Percentiles rank a stretch among this genome's conserved stretches.
phyloP scores from a whole-genome alignment of 2,888 invertebrate genomes.

The Drosophila macrothrix region DNA sequence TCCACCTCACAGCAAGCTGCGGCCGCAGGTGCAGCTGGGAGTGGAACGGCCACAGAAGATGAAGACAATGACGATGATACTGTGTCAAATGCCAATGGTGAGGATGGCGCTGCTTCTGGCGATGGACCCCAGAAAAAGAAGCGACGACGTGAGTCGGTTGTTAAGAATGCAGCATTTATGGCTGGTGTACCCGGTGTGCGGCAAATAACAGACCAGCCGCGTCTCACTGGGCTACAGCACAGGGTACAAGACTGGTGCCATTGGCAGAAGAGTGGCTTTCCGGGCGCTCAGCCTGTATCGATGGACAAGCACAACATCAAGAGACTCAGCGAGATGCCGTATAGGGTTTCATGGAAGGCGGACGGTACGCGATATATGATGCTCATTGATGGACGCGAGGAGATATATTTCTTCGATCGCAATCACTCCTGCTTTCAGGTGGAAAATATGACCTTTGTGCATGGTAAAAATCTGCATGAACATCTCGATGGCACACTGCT shows the following conservation, averaged over 20 bases:
- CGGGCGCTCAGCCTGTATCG: slow-evolving; percentile 98
- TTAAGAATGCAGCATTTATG: slow-evolving; percentile 92
- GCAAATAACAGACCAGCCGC: slow-evolving; percentile 88
- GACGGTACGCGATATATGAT: slow-evolving; percentile 99
- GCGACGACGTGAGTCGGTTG: slow-evolving; percentile 86
- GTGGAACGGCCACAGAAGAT: slow-evolving; percentile 28
- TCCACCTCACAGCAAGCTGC: slow-evolving; percentile 68
- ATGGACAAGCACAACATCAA: slow-evolving; percentile 94
- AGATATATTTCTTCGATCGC: slow-evolving; percentile 97
- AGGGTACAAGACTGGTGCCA: slow-evolving; percentile 92
- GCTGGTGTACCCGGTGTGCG: slow-evolving; percentile 93
- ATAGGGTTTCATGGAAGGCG: slow-evolving; percentile 99
- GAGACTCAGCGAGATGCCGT: slow-evolving; percentile 92
- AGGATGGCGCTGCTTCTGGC: slow-evolving; percentile 50
- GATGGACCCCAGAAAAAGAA: slow-evolving; percentile 82
- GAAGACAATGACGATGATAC: slow-evolving; percentile 51
- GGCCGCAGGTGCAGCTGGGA: slow-evolving; percentile 26
- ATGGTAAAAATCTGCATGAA: slow-evolving; percentile 89
- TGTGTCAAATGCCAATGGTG: slow-evolving; percentile 41
- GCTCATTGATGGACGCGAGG: slow-evolving; percentile 93
- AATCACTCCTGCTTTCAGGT: slow-evolving; percentile 97
- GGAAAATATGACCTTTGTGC: slow-evolving; percentile 91
- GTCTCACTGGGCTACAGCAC: slow-evolving; percentile 89
- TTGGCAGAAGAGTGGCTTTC: slow-evolving; percentile 94
- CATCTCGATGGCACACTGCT: slow-evolving; percentile 93